These are phyloP conservation scores for Perca schrenkii DNA, from an alignment of 2,113 vertebrate species.

Conservation along the genomic window DNA sequence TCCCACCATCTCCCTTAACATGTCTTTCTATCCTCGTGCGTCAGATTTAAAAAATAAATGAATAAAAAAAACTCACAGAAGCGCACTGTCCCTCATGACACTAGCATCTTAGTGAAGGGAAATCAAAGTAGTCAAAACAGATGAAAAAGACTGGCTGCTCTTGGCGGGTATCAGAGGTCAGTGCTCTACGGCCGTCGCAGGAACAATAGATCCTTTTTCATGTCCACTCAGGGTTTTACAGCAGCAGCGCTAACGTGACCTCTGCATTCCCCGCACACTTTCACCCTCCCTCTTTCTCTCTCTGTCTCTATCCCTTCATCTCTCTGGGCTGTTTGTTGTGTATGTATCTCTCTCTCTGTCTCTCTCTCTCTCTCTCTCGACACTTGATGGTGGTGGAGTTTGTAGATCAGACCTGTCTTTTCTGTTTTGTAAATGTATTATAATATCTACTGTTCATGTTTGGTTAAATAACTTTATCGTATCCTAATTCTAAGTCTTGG, in stretches of 20 bases:
- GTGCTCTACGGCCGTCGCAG: slow-evolving; percentile 63
- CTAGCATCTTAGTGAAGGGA: slow-evolving; percentile 33
- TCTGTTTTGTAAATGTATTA: background rate
- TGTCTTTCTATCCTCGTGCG: slow-evolving; percentile 26
- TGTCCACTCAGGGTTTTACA: slow-evolving; percentile 66
- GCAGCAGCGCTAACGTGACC: slow-evolving; percentile 65
- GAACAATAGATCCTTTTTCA: slow-evolving; percentile 81
- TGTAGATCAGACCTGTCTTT: slow-evolving; percentile 9
- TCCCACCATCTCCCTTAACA: slow-evolving; percentile 55
- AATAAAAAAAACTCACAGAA: slow-evolving; percentile 29
- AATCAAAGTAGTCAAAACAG: slow-evolving; percentile 56
- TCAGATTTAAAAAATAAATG: background rate
- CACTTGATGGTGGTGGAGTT: slow-evolving; percentile 5
- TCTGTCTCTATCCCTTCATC: slow-evolving; percentile 20
- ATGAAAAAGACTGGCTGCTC: slow-evolving; percentile 58
- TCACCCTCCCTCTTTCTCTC: slow-evolving; percentile 52
- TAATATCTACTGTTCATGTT: background rate
- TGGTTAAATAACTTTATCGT: background rate
- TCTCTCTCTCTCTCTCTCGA: slow-evolving; percentile 5
- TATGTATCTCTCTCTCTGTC: background rate
- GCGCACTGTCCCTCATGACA: slow-evolving; percentile 51
- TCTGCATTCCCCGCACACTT: slow-evolving; percentile 74
- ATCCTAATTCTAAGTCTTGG: background rate
- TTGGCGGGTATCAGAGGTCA: slow-evolving; percentile 70
- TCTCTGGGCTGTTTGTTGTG: slow-evolving; percentile 32